These are phyloP conservation scores for Lasioglossum vierecki DNA, from an alignment of 2,888 invertebrate species.

Conservation along the genomic window DNA sequence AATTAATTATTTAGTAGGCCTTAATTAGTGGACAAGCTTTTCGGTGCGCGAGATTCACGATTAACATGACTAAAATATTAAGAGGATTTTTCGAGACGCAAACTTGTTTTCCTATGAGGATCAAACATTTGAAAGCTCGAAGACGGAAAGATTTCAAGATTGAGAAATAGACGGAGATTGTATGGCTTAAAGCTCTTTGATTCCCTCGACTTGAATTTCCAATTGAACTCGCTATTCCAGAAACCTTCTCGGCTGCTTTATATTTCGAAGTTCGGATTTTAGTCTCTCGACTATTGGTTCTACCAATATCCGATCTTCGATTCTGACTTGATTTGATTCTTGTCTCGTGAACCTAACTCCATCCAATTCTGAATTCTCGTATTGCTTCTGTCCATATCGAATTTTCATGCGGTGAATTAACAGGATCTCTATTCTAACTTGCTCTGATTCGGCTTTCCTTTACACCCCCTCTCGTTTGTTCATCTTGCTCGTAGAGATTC, in stretches of 20 bases:
- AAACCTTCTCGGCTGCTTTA: neutral
- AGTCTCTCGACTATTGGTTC: neutral
- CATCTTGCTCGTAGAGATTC: too few relatives aligned
- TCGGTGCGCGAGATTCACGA: too few relatives aligned
- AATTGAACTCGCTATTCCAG: neutral
- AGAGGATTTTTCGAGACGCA: neutral
- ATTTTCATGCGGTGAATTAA: neutral
- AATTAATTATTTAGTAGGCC: too few relatives aligned
- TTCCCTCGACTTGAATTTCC: neutral
- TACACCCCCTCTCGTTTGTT: too few relatives aligned
- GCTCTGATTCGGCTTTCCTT: neutral
- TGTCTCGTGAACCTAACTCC: neutral
- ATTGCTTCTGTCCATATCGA: neutral
- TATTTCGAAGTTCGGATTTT: neutral
- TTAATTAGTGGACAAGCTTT: too few relatives aligned
- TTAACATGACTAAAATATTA: too few relatives aligned
- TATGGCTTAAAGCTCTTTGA: neutral
- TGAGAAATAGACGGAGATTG: neutral
- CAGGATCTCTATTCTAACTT: neutral
- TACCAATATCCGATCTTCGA: conserved; percentile 8
- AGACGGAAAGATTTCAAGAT: neutral
- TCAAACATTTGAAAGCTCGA: neutral
- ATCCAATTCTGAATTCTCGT: neutral
- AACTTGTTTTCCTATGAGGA: neutral
- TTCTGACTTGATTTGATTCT: neutral